phyloP scores from a whole-genome alignment of 2,888 invertebrate species.

The Dasypolia templi region DNA sequence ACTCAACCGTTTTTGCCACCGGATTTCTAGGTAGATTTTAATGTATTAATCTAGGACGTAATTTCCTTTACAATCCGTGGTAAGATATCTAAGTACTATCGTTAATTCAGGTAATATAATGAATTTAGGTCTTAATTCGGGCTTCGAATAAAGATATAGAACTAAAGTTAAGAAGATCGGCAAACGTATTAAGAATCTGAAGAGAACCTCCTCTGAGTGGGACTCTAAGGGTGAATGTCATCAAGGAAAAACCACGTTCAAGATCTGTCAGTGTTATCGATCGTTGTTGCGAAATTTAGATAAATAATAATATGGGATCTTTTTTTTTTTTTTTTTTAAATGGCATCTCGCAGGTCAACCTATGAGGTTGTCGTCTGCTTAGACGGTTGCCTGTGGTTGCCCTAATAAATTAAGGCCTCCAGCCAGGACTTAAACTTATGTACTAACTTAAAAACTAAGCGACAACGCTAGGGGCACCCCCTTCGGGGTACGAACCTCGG shows the following conservation, averaged over 20 bases:
- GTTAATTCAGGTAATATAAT: neutral
- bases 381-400: no score
- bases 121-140: neutral
- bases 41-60: conserved; percentile 10
- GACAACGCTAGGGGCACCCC: no score
- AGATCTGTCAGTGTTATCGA: neutral
- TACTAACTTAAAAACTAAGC: no score
- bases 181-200: neutral
- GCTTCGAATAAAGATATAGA: neutral
- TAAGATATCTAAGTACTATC: neutral
- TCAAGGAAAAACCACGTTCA: neutral
- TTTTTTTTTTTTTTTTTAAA: no score
- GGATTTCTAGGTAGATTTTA: neutral
- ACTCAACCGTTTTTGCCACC: neutral
- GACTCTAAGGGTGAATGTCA: neutral
- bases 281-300: no score
- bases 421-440: no score
- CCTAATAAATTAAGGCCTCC: no score
- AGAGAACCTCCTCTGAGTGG: neutral
- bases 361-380: no score
- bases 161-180: neutral
- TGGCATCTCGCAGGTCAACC: no score
- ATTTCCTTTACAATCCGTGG: conserved; percentile 10
- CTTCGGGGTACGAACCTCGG: no score
- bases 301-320: no score